Conservation (phyloP, 2,888 invertebrate genomes). For the Clivina fossor region DNA sequence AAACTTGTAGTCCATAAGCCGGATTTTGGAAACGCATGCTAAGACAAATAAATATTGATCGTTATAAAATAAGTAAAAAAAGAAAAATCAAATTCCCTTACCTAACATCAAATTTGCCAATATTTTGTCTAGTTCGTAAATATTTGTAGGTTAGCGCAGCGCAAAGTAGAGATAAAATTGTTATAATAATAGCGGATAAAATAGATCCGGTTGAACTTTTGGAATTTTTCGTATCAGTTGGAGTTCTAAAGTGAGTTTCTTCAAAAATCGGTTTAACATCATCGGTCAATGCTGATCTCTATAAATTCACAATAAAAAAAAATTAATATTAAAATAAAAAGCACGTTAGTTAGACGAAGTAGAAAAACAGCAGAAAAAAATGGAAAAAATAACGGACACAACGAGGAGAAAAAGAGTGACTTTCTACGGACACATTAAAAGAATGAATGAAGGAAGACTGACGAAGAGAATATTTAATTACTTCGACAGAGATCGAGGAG, state of each 20-base stretch:
- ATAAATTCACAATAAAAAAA: constrained; percentile 5
- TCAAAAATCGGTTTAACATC: constrained; percentile 17
- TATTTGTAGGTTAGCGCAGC: constrained; percentile 36
- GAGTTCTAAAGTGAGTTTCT: neutral
- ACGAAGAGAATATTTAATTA: no score
- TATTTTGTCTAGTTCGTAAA: constrained; percentile 37
- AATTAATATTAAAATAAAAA: constrained; percentile 1
- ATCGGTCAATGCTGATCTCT: neutral
- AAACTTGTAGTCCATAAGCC: constrained; percentile 43
- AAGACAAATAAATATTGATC: constrained; percentile 31
- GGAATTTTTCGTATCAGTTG: neutral
- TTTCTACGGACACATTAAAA: no score
- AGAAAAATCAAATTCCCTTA: constrained; percentile 29
- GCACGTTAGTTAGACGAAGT: neutral
- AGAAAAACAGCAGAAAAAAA: neutral
- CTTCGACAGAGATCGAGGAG: no score
- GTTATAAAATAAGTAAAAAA: neutral
- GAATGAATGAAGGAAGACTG: no score
- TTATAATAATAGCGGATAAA: constrained; percentile 40
- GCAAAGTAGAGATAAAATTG: constrained; percentile 36
- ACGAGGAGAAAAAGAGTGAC: no score
- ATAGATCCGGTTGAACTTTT: constrained; percentile 34
- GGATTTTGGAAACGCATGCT: constrained; percentile 51
- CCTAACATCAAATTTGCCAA: constrained; percentile 42
- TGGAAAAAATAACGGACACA: no score